Evolutionary conservation across 2,797 vertebrate genomes (phyloP), one percentile per base, ranked within the genome.

Genomic region (Clarias fuscus): DNA sequence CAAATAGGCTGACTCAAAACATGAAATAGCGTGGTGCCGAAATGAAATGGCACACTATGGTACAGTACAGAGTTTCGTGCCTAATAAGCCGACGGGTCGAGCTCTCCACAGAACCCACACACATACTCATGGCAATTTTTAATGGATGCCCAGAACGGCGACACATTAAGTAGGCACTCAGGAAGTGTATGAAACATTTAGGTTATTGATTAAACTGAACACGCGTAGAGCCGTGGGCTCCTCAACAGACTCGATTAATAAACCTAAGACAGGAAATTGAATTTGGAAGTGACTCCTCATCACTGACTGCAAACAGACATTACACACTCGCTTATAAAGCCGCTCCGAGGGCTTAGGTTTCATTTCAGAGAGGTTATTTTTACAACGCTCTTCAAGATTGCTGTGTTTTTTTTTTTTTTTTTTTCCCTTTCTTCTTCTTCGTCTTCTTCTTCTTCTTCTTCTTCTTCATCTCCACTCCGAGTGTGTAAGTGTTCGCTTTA

Each of bases 191-290:
- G 75, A 91, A 90, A 89, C 85, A 64, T 90, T 82, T 83, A 73
- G 73, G 88, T 87, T 91, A 91, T 91, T 86, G 82, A 90, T 90
- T 91, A 84, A 53, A 81, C 76, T 67, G 83, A 82, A 80, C 73
- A 78, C 71, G 89, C 83, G 77, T 85, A 62, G 30, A 85, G 87
- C 56, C 84, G 85, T 56, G 75, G 78, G 85, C 88, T 87, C 85
- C 85, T 88, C 88, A 88, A 88, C 70, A 83, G 88, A 88, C 88
- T 86, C 83, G 83, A 90, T 87, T 89, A 91, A 91, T 85, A 87
- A 90, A 91, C 86, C 75, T 64, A 27, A 82, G 79, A 81, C 83
- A 82, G 88, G 85, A 91, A 87, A 90, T 89, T 89, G 84, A 89
- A 91, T 83, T 68, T 82, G 84, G 86, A 89, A 88, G 88, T n/a